Conservation (phyloP, 2,888 invertebrate species). For the Drosophila colorata region DNA sequence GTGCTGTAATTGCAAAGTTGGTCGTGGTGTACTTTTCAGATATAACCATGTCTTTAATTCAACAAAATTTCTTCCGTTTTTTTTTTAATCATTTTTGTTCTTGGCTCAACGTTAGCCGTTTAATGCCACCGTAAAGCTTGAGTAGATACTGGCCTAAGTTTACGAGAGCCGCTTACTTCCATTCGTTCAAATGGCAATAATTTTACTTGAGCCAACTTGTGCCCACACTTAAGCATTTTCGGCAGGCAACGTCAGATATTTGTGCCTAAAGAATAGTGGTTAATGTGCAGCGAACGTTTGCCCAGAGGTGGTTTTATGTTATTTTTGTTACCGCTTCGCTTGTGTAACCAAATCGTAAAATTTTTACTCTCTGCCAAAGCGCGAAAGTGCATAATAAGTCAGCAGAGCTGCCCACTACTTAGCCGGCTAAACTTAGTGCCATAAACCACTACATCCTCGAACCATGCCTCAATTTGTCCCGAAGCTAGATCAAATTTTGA, state of each 20-base stretch:
- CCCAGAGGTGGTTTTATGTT: conserved; percentile 37
- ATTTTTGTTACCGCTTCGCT: conserved; percentile 46
- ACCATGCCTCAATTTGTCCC: conserved; percentile 23
- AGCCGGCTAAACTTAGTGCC: conserved; percentile 16
- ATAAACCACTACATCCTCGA: conserved; percentile 11
- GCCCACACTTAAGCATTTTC: conserved; percentile 6
- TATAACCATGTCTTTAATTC: not conserved
- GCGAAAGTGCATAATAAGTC: conserved; percentile 28
- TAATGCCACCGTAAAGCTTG: conserved; percentile 21
- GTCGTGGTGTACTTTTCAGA: not conserved
- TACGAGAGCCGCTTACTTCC: conserved; percentile 8
- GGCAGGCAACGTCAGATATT: conserved; percentile 18
- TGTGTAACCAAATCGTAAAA: conserved; percentile 57
- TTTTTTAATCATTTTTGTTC: not conserved
- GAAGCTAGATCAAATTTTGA: conserved; percentile 3
- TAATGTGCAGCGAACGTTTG: conserved; percentile 46
- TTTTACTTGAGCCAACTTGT: not conserved
- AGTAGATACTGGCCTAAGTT: conserved; percentile 21
- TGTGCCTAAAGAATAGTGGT: conserved; percentile 27
- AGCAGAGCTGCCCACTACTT: conserved; percentile 48
- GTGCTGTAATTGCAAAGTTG: not conserved
- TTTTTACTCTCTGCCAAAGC: conserved; percentile 51
- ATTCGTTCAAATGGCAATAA: conserved; percentile 11
- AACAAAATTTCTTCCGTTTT: not conserved
- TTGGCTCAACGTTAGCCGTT: conserved; percentile 3